A percentile compares a stretch with the other conserved stretches of the same genome.
Evolutionary conservation across 92 coral and sea anemone species (phyloP).

Genomic region (Zoanthus sansibaricus): DNA sequence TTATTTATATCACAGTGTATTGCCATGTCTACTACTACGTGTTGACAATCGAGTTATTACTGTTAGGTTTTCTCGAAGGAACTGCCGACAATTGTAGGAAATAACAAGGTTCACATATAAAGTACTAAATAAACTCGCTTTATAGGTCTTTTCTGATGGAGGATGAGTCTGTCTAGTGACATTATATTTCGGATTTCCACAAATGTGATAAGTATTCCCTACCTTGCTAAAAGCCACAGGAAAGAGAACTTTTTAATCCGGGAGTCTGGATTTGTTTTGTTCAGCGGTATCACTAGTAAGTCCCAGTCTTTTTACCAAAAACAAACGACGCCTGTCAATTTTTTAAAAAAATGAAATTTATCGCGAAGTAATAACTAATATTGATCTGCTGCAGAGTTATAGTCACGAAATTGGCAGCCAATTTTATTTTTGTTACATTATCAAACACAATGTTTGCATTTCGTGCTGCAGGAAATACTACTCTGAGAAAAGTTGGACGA

Average conservation of each 20-base stretch:
- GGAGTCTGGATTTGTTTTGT: slow-evolving; percentile 55
- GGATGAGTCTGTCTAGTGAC: slow-evolving; percentile 49
- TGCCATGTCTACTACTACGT: slow-evolving; percentile 16
- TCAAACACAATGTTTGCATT: slow-evolving; percentile 58
- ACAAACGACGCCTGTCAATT: background rate
- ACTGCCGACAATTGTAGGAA: background rate
- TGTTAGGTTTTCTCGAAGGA: background rate
- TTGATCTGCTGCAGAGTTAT: background rate
- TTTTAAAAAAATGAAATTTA: background rate
- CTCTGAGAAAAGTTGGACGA: slow-evolving; percentile 57
- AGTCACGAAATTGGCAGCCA: background rate
- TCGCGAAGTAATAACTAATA: background rate
- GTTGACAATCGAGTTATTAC: background rate
- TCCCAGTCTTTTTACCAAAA: background rate
- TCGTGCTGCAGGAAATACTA: slow-evolving; percentile 59
- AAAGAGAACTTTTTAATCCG: slow-evolving; percentile 83
- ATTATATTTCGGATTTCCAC: slow-evolving; percentile 58
- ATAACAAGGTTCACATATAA: background rate
- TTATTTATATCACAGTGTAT: background rate
- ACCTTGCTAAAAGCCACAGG: slow-evolving; percentile 91
- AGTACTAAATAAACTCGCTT: background rate
- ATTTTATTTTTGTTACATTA: background rate
- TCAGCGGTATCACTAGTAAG: slow-evolving; percentile 50
- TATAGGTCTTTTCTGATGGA: background rate
- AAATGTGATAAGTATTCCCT: slow-evolving; percentile 34